Evolutionary conservation across 23 tunicate species (phyloP).

Genomic region (Halocynthia aurantium): DNA sequence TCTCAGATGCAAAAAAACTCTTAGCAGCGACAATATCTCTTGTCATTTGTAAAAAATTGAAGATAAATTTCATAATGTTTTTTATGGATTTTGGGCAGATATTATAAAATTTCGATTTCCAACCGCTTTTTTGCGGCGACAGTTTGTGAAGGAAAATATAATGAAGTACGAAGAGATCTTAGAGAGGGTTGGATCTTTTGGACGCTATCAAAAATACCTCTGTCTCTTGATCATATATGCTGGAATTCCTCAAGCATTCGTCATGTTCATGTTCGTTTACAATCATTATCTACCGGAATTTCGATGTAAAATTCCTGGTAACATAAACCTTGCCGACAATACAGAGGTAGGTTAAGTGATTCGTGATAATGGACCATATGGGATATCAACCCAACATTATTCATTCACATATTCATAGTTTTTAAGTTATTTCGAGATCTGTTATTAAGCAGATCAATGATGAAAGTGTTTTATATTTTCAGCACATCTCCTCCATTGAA

Average conservation of each 20-base stretch:
- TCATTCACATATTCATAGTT: neutral
- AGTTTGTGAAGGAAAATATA: too few relatives aligned
- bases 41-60: too few relatives aligned
- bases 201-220: neutral
- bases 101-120: too few relatives aligned
- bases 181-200: neutral
- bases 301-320: neutral
- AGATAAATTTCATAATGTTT: too few relatives aligned
- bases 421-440: too few relatives aligned
- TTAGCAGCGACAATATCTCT: too few relatives aligned
- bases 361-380: neutral
- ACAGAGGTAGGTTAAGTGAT: neutral
- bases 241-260: neutral
- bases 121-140: too few relatives aligned
- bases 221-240: neutral
- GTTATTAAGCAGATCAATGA: too few relatives aligned
- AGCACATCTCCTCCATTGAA: neutral
- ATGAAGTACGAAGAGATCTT: conserved; percentile 1
- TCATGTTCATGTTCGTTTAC: neutral
- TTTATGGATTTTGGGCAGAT: too few relatives aligned
- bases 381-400: neutral
- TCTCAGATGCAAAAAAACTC: too few relatives aligned
- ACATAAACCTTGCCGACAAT: neutral
- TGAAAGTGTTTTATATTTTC: neutral
- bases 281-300: neutral